Base-by-base conservation (phyloP, 2,113 vertebrate genomes). In the Cottus gobio region DNA sequence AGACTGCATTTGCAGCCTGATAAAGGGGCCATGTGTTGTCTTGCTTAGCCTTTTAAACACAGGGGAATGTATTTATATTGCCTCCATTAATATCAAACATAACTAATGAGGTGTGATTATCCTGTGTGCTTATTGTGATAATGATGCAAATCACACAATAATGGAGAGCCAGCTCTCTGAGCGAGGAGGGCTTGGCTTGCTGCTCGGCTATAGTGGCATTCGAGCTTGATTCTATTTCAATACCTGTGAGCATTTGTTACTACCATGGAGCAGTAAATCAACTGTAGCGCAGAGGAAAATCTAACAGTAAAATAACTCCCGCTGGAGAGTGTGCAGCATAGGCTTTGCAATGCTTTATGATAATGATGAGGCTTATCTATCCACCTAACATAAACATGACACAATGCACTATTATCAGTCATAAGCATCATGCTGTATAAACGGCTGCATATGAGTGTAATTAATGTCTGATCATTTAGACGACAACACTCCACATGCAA, bases 21-120 rank as follows among this genome's bases (percentile, higher is more conserved):
- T 89, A 87, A 69, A 86, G 86, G 61, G 84, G 31, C 76, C 56
- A 54, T 90, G 88, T 81, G 78, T 90, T 92, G 91, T 90, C 84
- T 88, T 79, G 80, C 85, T 79, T 84, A 80, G 88, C 91, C 88
- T 85, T 89, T 76, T 86, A 82, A 90, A 84, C 90, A 89, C 90
- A 82, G 75, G 72, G 90, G 91, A 78, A 90, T 93, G 93, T 90
- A 94, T 93, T 91, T 92, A 87, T 89, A 91, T 91, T 89, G 81
- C 83, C 60, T 78, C 87, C 88, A 93, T 95, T 95, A 94, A 95
- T 95, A 95, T 93, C 89, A 92, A 90, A 93, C 79, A 83, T 90
- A 91, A 92, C 90, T 95, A 95, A 94, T 95, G 94, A 95, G 90
- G 87, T 90, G 89, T 92, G 93, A 95, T 95, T 94, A 93, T 91